Base-by-base conservation (phyloP, 2,888 invertebrate genomes). In the Chrysina gloriosa region DNA sequence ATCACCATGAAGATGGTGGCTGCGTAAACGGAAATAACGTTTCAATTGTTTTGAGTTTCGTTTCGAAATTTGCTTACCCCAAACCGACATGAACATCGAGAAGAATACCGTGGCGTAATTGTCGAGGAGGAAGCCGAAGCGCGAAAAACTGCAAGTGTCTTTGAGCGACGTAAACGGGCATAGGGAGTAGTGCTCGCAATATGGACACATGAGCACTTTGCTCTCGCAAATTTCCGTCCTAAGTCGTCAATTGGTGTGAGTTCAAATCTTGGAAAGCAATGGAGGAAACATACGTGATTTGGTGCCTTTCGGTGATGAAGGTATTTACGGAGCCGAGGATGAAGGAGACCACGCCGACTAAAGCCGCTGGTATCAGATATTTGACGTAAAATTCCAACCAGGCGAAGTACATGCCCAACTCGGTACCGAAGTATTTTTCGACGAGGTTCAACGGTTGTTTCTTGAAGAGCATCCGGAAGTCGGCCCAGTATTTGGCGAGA, bases 21-120 rank as follows among this genome's bases (percentile, higher is more conserved):
- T 82, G 56, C 63, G 75, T 72, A 67, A 66, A 9, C 14, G 11
- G 11, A 4, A 11, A 21, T 21, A 2, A 3, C 16, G 21, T 7
- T 7, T 11, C 7, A 14, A 6, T 16, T 7, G 25, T 14, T 19
- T 9, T n/a, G 1, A 4, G 9, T 5, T 11, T 9, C 3, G 11
- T 50, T 34, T 52, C n/a, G 4, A 21, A 27, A 50, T 14, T 7
- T 65, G 74, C 74, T 74, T 75, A 81, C 82, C 87, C 95, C 95
- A 95, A 69, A 95, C 85, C 1, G 92, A 90, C 92, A 95, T 93
- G 75, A 93, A 88, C 63, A 90, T 85, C 2, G 94, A 91, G 82
- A 94, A 94, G 70, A 89, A 85, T 31, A 94, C 88, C 0, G 93
- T 94, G 45, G 90, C 87, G 58, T 89, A 87, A 83, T 95, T 95